A percentile compares a stretch with the other conserved stretches of the same genome.
Conservation (phyloP, 2,113 vertebrate genomes). For the Silurus meridionalis region DNA sequence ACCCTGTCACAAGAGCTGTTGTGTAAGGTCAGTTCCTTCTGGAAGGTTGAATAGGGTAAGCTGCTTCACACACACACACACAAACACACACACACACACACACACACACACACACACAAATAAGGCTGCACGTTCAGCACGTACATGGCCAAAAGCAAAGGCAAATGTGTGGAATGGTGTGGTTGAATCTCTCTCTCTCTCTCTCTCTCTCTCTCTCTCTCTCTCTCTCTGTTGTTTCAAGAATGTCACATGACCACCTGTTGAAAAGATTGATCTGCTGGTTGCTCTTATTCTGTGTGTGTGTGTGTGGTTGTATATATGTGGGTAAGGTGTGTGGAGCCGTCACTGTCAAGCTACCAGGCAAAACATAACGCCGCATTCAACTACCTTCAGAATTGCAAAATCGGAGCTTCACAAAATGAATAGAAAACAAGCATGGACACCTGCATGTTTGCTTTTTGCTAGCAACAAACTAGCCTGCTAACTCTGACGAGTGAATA, state of each 20-base stretch:
- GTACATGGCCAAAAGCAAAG: not conserved
- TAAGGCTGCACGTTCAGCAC: slow-evolving; percentile 6
- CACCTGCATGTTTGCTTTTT: not conserved
- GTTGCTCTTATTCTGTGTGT: not conserved
- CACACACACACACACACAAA: not conserved
- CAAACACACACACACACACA: slow-evolving; percentile 5
- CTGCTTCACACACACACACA: not conserved
- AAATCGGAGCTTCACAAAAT: not conserved
- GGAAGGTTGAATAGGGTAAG: not conserved
- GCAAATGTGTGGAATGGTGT: not conserved
- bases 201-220: not conserved
- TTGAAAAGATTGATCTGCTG: not conserved
- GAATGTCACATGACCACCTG: not conserved
- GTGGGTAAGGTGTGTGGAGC: not conserved
- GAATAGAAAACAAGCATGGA: not conserved
- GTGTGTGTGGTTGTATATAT: not conserved
- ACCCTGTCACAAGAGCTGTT: slow-evolving; percentile 40
- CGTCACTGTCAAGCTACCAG: not conserved
- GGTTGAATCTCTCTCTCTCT: not conserved
- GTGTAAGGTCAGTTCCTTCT: slow-evolving; percentile 25
- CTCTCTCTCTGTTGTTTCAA: not conserved
- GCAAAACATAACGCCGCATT: not conserved
- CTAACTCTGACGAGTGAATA: no score
- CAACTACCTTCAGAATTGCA: not conserved
- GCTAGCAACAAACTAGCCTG: not conserved